Conservation (phyloP, 2,797 vertebrate species). For the Yasuhikotakia modesta region DNA sequence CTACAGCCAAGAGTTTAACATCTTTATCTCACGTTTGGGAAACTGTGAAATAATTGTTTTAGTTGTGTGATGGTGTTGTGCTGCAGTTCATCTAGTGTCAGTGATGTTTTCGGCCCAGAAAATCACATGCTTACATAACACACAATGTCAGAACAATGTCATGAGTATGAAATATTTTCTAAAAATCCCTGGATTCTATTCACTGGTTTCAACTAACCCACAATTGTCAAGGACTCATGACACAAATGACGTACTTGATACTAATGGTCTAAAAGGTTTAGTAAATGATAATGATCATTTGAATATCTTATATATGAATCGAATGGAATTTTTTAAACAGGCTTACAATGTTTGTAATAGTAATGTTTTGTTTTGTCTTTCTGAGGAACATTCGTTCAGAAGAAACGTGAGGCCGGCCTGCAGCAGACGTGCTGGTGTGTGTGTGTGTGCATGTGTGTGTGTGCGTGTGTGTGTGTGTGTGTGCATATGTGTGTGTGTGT, state of each 20-base stretch:
- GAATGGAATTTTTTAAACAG: too few species aligned
- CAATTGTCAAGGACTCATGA: background rate
- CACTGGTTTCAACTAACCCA: background rate
- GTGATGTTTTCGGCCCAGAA: background rate
- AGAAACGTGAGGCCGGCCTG: background rate
- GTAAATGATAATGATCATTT: too few species aligned
- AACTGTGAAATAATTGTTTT: background rate
- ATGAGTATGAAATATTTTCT: conserved; percentile 14
- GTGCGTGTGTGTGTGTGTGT: too few species aligned
- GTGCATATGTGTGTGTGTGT: too few species aligned
- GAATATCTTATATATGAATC: too few species aligned
- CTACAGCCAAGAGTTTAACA: background rate
- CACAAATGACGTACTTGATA: too few species aligned
- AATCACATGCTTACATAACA: conserved; percentile 8
- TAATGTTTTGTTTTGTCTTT: too few species aligned
- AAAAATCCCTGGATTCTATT: background rate
- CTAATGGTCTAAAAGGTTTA: too few species aligned
- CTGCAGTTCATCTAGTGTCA: conserved; percentile 1
- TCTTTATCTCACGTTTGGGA: conserved; percentile 18
- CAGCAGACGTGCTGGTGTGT: conserved; percentile 41
- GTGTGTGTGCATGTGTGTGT: too few species aligned
- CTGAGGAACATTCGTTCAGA: too few species aligned
- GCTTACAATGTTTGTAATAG: too few species aligned
- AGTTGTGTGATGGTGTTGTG: background rate
- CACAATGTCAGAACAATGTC: background rate